phyloP scores from a whole-genome alignment of 2,113 vertebrate genomes.

The Acanthochromis polyacanthus region DNA sequence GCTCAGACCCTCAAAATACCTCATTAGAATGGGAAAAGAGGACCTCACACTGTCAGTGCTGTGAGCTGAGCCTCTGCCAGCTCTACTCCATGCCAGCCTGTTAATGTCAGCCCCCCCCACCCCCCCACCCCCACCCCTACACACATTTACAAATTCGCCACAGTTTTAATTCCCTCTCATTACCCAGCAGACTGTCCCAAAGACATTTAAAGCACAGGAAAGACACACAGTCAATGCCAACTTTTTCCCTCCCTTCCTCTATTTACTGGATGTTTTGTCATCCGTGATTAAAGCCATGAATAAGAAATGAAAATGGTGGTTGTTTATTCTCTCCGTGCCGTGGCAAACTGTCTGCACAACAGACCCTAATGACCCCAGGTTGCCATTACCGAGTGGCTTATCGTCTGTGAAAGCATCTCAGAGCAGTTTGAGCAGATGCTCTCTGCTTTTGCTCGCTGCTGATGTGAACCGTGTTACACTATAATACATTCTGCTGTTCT shows the following conservation, averaged over 20 bases:
- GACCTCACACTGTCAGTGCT: constrained; percentile 66
- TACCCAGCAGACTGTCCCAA: constrained; percentile 55
- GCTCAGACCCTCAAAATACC: constrained; percentile 60
- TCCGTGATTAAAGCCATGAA: constrained; percentile 74
- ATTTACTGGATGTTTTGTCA: constrained; percentile 68
- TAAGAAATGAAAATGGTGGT: constrained; percentile 71
- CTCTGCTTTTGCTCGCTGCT: constrained; percentile 41
- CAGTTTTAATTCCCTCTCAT: constrained; percentile 62
- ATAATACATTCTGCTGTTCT: constrained; percentile 45
- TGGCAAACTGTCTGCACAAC: constrained; percentile 68
- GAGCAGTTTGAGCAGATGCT: constrained; percentile 65
- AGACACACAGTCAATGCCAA: constrained; percentile 45
- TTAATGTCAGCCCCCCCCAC: constrained; percentile 65
- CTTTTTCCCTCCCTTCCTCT: constrained; percentile 26
- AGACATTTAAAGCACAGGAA: constrained; percentile 45
- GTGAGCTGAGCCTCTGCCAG: constrained; percentile 62
- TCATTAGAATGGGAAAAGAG: constrained; percentile 75
- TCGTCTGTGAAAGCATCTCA: constrained; percentile 69
- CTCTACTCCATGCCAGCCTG: constrained; percentile 65
- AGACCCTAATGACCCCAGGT: constrained; percentile 70
- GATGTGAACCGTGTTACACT: constrained; percentile 60
- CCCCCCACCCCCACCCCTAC: constrained; percentile 20
- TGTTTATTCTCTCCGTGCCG: constrained; percentile 56
- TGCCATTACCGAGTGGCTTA: constrained; percentile 61
- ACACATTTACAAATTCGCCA: constrained; percentile 68